Evolutionary conservation across 2,797 vertebrate genomes (phyloP).

Genomic region (Lycodopsis pacificus): DNA sequence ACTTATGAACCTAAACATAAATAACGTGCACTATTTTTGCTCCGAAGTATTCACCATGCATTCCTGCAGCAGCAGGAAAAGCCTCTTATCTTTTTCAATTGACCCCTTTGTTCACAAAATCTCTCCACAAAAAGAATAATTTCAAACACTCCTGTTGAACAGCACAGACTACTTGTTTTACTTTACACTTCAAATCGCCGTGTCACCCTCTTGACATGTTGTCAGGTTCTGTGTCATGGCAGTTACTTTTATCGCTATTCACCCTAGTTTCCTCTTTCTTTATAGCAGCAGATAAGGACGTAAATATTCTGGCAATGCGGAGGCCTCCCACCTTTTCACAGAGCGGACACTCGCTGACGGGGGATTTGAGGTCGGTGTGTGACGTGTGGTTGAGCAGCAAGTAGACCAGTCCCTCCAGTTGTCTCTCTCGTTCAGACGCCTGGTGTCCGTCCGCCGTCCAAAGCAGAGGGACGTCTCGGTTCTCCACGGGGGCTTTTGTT

Average conservation of each 20-base stretch:
- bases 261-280: constrained; percentile 16
- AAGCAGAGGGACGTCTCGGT: not conserved
- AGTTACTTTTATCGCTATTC: constrained; percentile 1
- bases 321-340: constrained; percentile 71
- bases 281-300: not conserved
- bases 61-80: not conserved
- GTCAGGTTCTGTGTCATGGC: not conserved
- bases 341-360: constrained; percentile 70
- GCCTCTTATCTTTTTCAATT: not conserved
- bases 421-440: constrained; percentile 68
- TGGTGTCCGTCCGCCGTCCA: constrained; percentile 34
- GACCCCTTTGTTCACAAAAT: not conserved
- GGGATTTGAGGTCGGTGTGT: constrained; percentile 67
- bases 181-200: not conserved
- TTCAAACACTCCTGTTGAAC: not conserved
- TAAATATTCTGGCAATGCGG: not conserved
- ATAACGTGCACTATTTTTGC: not conserved
- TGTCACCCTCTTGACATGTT: not conserved
- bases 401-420: constrained; percentile 81
- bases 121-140: not conserved
- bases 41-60: not conserved
- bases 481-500: constrained; percentile 11
- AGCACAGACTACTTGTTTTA: not conserved
- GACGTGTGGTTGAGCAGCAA: constrained; percentile 77
- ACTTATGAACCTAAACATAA: not conserved